These are phyloP conservation scores for Lithobates pipiens DNA, from an alignment of 2,797 vertebrate genomes.

Conservation along the genomic window DNA sequence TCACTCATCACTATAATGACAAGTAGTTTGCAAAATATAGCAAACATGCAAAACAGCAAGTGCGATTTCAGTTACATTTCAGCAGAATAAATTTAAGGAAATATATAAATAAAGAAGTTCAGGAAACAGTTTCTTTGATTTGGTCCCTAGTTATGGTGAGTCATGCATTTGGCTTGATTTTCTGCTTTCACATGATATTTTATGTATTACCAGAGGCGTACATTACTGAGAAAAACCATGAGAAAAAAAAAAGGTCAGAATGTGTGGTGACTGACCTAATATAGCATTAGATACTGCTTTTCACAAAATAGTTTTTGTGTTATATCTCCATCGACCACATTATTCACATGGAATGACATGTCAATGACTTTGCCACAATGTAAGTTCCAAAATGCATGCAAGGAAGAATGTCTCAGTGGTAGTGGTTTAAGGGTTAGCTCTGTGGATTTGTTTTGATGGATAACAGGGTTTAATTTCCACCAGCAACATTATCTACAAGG, in stretches of 20 bases:
- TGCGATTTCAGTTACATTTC: neutral
- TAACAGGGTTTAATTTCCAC: too few relatives aligned
- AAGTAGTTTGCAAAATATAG: neutral
- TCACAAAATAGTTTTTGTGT: slow-evolving; percentile 20
- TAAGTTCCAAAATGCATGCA: neutral
- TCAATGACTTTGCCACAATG: neutral
- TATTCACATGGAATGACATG: neutral
- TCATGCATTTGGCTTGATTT: slow-evolving; percentile 46
- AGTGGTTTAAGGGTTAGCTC: too few relatives aligned
- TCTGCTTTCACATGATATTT: slow-evolving; percentile 46
- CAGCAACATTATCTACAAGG: too few relatives aligned
- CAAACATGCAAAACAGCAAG: neutral
- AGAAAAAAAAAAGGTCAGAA: slow-evolving; percentile 36
- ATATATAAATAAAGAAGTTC: slow-evolving; percentile 11
- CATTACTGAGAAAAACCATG: slow-evolving; percentile 37
- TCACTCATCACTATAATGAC: too few relatives aligned
- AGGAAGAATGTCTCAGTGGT: too few relatives aligned
- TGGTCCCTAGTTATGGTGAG: slow-evolving; percentile 30
- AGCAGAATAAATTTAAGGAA: neutral
- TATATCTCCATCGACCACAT: slow-evolving; percentile 24
- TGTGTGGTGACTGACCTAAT: slow-evolving; percentile 34
- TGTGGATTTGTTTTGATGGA: too few relatives aligned
- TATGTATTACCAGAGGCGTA: slow-evolving; percentile 31
- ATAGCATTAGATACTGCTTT: slow-evolving; percentile 31
- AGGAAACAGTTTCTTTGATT: slow-evolving; percentile 21